Conservation (phyloP, 2,888 invertebrate species). For the Unio pictorum region DNA sequence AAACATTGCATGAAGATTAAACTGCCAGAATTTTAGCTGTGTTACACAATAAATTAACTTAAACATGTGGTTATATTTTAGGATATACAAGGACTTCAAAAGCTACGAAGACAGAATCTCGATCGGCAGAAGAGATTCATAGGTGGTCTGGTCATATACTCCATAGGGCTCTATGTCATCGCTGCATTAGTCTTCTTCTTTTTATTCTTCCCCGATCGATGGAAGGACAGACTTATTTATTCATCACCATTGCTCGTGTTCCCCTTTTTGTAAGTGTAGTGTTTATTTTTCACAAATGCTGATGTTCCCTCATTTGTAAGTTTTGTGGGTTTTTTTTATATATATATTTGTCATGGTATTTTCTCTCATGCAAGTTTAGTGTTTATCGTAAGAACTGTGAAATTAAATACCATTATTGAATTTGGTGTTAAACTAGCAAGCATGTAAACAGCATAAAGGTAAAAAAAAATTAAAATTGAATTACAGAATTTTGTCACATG, state of each 20-base stretch:
- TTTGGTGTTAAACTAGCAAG: too few relatives aligned
- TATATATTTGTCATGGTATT: too few relatives aligned
- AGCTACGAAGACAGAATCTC: constrained; percentile 85
- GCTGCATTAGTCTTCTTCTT: constrained; percentile 84
- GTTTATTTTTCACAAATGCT: neutral
- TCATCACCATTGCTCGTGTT: constrained; percentile 85
- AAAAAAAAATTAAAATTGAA: too few relatives aligned
- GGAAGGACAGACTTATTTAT: constrained; percentile 83
- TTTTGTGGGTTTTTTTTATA: too few relatives aligned
- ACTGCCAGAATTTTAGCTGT: neutral
- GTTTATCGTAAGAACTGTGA: too few relatives aligned
- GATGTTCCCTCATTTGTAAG: neutral
- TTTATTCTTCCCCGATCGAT: constrained; percentile 84
- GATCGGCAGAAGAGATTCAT: constrained; percentile 86
- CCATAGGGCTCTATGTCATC: constrained; percentile 76
- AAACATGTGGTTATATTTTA: constrained; percentile 54
- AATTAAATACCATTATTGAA: too few relatives aligned
- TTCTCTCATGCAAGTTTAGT: too few relatives aligned
- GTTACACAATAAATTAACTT: neutral
- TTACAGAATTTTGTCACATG: too few relatives aligned
- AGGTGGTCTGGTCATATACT: constrained; percentile 81
- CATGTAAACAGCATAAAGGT: too few relatives aligned
- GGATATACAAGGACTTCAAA: constrained; percentile 86
- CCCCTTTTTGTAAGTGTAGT: constrained; percentile 84
- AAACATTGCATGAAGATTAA: too few relatives aligned